Percentiles rank a stretch among this genome's conserved stretches.
These are phyloP conservation scores for Bothrops jararaca DNA, from an alignment of 2,113 vertebrate genomes.

Conservation along the genomic window DNA sequence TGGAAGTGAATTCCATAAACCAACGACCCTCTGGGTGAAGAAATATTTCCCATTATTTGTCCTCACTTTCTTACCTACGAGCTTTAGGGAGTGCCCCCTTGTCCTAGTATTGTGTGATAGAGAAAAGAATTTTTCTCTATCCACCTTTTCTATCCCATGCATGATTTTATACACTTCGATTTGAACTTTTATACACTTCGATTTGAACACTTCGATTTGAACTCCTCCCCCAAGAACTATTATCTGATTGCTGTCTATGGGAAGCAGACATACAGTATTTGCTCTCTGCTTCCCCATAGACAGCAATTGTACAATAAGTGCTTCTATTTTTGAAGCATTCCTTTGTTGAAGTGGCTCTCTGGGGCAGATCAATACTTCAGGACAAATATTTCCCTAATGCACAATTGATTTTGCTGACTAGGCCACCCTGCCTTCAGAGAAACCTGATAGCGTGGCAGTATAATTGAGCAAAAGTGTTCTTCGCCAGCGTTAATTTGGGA, in stretches of 20 bases:
- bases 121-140: too few species aligned
- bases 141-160: too few species aligned
- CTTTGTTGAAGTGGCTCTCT: background rate
- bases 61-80: too few species aligned
- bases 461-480: constrained; percentile 49
- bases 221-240: background rate
- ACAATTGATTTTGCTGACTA: constrained; percentile 42
- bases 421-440: constrained; percentile 59
- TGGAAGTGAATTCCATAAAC: too few species aligned
- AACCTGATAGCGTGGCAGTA: background rate
- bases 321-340: background rate
- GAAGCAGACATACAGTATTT: background rate
- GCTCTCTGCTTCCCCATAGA: background rate
- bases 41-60: too few species aligned
- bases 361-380: constrained; percentile 57
- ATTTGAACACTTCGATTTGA: too few species aligned
- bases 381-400: constrained; percentile 56
- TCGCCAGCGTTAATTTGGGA: constrained; percentile 53
- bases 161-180: too few species aligned
- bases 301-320: constrained; percentile 20
- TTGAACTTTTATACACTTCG: too few species aligned
- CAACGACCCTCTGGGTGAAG: too few species aligned
- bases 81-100: too few species aligned
- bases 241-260: background rate
- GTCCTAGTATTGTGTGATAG: too few species aligned